Evolutionary conservation across 2,888 invertebrate genomes (phyloP).

Genomic region (Labia minor): DNA sequence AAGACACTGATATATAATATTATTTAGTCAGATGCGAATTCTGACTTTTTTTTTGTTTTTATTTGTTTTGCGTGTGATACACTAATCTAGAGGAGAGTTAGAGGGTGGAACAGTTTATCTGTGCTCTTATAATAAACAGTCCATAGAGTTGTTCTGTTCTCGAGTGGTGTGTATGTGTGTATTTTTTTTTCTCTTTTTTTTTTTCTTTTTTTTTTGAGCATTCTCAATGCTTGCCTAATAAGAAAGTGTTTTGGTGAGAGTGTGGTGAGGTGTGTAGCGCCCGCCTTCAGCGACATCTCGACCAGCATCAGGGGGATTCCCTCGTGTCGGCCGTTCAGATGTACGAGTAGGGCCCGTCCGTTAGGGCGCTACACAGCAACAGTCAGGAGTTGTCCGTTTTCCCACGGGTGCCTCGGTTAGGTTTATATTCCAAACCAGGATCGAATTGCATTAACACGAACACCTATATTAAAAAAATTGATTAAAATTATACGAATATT

Average conservation of each 20-base stretch:
- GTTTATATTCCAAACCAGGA: slow-evolving; percentile 93
- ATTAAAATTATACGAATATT: too few relatives aligned
- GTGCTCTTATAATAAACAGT: not conserved
- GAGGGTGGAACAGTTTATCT: not conserved
- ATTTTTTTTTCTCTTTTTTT: too few relatives aligned
- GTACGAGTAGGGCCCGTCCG: slow-evolving; percentile 93
- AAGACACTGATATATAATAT: not conserved
- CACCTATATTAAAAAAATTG: slow-evolving; percentile 52
- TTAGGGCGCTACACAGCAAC: slow-evolving; percentile 98
- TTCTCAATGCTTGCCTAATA: not conserved
- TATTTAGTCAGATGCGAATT: not conserved
- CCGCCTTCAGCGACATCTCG: not conserved
- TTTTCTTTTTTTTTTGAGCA: not conserved
- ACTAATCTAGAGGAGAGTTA: not conserved
- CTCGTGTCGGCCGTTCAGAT: slow-evolving; percentile 45
- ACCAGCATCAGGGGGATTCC: too few relatives aligned
- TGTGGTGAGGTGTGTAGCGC: not conserved
- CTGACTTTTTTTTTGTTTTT: not conserved
- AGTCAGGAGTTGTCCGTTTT: slow-evolving; percentile 97
- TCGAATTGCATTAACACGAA: slow-evolving; percentile 98
- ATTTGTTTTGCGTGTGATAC: not conserved
- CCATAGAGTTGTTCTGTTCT: too few relatives aligned
- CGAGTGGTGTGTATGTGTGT: too few relatives aligned
- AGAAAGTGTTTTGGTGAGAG: not conserved
- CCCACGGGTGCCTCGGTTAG: slow-evolving; percentile 61